Evolutionary conservation across 2,888 invertebrate species (phyloP).

Genomic region (Matsumyia berberina): DNA sequence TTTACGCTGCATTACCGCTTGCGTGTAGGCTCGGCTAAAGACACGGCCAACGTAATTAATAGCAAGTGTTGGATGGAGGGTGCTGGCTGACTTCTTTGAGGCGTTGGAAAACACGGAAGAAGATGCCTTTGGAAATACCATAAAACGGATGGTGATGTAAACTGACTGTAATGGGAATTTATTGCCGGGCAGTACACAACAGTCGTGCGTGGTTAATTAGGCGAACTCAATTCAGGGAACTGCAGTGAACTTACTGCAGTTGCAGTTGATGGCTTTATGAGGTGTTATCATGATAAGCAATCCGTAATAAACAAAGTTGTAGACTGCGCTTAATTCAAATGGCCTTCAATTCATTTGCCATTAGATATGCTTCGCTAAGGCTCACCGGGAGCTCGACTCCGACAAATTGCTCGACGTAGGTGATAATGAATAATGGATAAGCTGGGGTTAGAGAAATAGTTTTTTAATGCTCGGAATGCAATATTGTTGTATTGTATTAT

Average conservation of each 20-base stretch:
- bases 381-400: constrained; percentile 57
- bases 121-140: constrained; percentile 26
- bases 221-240: constrained; percentile 49
- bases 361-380: constrained; percentile 49
- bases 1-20: constrained; percentile 47
- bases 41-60: constrained; percentile 48
- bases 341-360: constrained; percentile 64
- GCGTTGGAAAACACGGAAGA: constrained; percentile 15
- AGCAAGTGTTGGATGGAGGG: constrained; percentile 36
- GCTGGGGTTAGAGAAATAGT: too few relatives aligned
- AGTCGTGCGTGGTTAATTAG: constrained; percentile 71
- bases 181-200: constrained; percentile 40
- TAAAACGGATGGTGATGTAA: constrained; percentile 71
- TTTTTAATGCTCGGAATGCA: too few relatives aligned
- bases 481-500: too few relatives aligned
- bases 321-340: constrained; percentile 55
- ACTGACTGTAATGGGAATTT: constrained; percentile 72
- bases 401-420: constrained; percentile 63
- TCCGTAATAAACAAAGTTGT: constrained; percentile 66
- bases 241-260: constrained; percentile 23
- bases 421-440: constrained; percentile 60
- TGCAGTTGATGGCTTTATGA: constrained; percentile 73
- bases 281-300: constrained; percentile 72
- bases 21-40: constrained; percentile 46
- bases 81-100: constrained; percentile 2